A percentile compares a stretch with the other conserved stretches of the same genome.
Evolutionary conservation across 2,113 vertebrate species (phyloP).

Genomic region (Cephalophus harveyi): DNA sequence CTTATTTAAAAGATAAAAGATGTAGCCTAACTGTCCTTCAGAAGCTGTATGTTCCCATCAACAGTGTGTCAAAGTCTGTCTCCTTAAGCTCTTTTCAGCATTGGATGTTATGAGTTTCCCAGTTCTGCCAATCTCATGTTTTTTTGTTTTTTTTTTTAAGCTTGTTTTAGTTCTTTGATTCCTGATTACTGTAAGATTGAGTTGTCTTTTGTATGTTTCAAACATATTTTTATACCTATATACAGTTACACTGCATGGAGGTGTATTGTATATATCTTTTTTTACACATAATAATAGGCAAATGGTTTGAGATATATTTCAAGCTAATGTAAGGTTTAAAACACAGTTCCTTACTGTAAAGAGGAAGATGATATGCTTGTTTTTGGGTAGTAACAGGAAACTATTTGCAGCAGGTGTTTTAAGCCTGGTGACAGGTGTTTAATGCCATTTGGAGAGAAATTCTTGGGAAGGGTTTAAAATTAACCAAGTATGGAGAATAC

Average conservation of each 20-base stretch:
- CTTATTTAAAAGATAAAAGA: background rate
- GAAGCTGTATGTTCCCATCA: background rate
- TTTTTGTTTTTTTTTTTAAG: background rate
- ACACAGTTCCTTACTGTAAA: background rate
- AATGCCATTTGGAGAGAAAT: slow-evolving; percentile 24
- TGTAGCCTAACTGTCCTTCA: background rate
- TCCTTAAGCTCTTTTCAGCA: background rate
- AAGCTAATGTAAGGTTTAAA: background rate
- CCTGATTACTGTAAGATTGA: background rate
- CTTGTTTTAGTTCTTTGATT: background rate
- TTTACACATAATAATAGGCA: background rate
- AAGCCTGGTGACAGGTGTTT: slow-evolving; percentile 35
- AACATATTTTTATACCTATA: background rate
- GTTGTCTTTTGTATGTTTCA: background rate
- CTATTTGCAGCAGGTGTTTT: slow-evolving; percentile 49
- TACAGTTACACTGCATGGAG: background rate
- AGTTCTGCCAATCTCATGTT: background rate
- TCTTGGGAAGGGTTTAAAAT: slow-evolving; percentile 1
- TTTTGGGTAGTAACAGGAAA: background rate
- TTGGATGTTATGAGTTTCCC: background rate
- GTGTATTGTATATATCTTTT: background rate
- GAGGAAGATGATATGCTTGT: background rate
- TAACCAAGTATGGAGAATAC: background rate
- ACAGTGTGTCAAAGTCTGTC: background rate
- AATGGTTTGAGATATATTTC: background rate